phyloP scores from a whole-genome alignment of 35 echinoderm and acorn worm genomes.

The Heliocidaris tuberculata region DNA sequence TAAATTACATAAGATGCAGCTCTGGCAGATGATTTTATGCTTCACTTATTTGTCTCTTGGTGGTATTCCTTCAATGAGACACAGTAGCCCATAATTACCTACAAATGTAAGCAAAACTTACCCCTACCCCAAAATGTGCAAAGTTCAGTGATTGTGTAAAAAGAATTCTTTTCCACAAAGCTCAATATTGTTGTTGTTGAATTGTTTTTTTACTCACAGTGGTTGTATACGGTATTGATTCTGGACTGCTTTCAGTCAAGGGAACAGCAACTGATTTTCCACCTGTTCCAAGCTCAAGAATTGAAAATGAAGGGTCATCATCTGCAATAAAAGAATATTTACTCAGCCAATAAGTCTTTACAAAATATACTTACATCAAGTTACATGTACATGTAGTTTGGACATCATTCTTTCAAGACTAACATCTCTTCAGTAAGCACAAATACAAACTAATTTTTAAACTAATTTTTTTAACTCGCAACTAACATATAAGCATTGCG shows the following conservation, averaged over 20 bases:
- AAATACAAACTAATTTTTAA: neutral
- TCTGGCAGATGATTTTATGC: no score
- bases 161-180: no score
- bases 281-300: neutral
- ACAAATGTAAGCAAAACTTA: no score
- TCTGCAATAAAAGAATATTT: neutral
- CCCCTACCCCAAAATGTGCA: no score
- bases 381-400: neutral
- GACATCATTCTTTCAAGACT: neutral
- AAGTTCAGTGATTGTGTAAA: no score
- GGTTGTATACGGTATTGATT: neutral
- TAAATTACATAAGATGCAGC: no score
- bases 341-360: neutral
- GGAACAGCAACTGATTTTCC: neutral
- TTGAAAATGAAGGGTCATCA: neutral
- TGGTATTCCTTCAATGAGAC: no score
- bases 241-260: neutral
- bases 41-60: no score
- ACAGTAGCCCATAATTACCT: no score
- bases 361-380: neutral
- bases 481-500: neutral
- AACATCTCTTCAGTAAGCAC: neutral
- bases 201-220: neutral
- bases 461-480: neutral
- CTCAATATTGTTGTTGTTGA: no score